Evolutionary conservation across 2,797 vertebrate genomes (phyloP).

Genomic region (Poecile montanus): DNA sequence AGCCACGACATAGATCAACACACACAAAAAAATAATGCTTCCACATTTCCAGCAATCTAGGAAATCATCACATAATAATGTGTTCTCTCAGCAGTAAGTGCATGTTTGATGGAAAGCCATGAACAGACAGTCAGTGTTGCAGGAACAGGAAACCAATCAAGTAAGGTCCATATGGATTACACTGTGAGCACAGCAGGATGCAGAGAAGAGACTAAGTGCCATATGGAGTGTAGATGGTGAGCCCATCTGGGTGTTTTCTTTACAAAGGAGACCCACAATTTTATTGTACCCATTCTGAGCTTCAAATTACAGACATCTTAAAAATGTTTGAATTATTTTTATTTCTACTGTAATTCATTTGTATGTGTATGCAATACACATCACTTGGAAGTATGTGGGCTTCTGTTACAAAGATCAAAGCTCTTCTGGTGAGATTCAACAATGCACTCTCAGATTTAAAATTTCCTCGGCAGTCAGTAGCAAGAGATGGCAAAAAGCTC

Average conservation of each 20-base stretch:
- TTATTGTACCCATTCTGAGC: neutral
- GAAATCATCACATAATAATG: neutral
- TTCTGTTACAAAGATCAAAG: neutral
- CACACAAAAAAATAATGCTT: neutral
- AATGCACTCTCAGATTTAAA: neutral
- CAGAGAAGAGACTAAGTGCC: neutral
- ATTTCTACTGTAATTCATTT: neutral
- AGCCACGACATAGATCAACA: neutral
- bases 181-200: neutral
- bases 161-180: conserved; percentile 26
- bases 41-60: neutral
- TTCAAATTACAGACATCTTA: conserved; percentile 3
- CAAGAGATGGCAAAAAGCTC: neutral
- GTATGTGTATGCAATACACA: neutral
- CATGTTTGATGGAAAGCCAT: neutral
- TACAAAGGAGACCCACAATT: neutral
- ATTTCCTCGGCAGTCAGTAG: neutral
- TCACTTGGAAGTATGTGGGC: neutral
- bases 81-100: neutral
- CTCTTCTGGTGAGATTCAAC: neutral
- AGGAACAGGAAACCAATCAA: conserved; percentile 39
- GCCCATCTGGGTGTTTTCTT: conserved; percentile 17
- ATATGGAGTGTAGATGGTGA: conserved; percentile 9
- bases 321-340: conserved; percentile 5
- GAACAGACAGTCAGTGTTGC: neutral